phyloP scores from a whole-genome alignment of 2,113 vertebrate genomes.

The Phrynosoma blainvillii region DNA sequence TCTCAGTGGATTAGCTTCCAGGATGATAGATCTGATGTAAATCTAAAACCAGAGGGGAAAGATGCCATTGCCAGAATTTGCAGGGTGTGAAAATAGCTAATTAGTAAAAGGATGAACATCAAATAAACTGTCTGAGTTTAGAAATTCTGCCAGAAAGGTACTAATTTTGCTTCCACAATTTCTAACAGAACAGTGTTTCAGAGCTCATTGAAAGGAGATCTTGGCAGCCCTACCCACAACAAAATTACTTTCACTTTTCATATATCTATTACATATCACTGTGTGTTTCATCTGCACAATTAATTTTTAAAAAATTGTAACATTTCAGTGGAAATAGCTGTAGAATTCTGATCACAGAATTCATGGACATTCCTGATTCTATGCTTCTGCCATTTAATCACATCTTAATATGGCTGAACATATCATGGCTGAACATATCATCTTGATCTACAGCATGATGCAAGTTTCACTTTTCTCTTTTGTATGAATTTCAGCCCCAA shows the following conservation, averaged over 20 bases:
- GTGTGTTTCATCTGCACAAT: slow-evolving; percentile 12
- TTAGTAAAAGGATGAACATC: slow-evolving; percentile 25
- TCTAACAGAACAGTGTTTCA: slow-evolving; percentile 39
- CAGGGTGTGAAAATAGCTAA: slow-evolving; percentile 47
- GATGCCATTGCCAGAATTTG: slow-evolving; percentile 51
- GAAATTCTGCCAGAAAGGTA: slow-evolving; percentile 47
- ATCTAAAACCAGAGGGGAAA: not conserved
- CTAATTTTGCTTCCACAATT: slow-evolving; percentile 46
- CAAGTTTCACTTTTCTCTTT: slow-evolving; percentile 26
- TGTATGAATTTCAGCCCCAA: slow-evolving; percentile 31
- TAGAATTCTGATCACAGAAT: slow-evolving; percentile 20
- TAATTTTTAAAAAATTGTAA: slow-evolving; percentile 32
- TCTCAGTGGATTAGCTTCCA: slow-evolving; percentile 43
- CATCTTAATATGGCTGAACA: not conserved
- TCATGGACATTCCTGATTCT: slow-evolving; percentile 27
- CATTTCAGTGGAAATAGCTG: slow-evolving; percentile 33
- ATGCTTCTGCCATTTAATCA: slow-evolving; percentile 26
- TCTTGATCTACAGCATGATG: not conserved
- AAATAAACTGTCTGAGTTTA: slow-evolving; percentile 12
- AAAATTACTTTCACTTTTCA: slow-evolving; percentile 43
- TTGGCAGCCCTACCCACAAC: slow-evolving; percentile 50
- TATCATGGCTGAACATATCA: not conserved
- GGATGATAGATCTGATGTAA: slow-evolving; percentile 32
- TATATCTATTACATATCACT: slow-evolving; percentile 19
- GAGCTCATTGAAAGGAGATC: slow-evolving; percentile 41